phyloP scores from a whole-genome alignment of 2,113 vertebrate species.

The Archilochus colubris region DNA sequence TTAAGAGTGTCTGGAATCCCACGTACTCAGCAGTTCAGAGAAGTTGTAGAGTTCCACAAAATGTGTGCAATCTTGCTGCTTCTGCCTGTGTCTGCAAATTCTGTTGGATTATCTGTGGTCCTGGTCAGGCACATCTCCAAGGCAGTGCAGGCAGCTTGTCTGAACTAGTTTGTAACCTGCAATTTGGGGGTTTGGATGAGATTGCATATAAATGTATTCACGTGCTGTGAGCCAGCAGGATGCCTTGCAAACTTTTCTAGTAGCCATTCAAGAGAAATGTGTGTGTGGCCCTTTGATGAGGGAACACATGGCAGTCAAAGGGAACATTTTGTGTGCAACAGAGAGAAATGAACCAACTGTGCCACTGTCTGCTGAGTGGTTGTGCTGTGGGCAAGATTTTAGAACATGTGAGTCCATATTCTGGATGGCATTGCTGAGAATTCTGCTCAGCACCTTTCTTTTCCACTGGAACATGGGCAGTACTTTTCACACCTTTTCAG shows the following conservation, averaged over 20 bases:
- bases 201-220: not conserved
- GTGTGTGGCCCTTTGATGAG: not conserved
- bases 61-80: not conserved
- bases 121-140: not conserved
- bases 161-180: slow-evolving; percentile 5
- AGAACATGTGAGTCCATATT: not conserved
- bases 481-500: not conserved
- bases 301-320: not conserved
- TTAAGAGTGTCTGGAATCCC: not conserved
- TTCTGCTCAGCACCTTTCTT: not conserved
- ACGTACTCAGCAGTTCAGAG: not conserved
- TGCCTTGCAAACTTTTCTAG: not conserved
- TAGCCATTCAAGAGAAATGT: not conserved
- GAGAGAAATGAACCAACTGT: not conserved
- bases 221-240: not conserved
- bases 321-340: not conserved
- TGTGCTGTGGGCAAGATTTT: not conserved
- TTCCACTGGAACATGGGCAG: not conserved
- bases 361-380: not conserved
- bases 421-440: not conserved
- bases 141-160: not conserved
- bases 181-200: not conserved
- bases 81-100: not conserved
- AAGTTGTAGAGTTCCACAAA: not conserved
- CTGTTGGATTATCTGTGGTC: not conserved